A percentile compares a stretch with the other conserved stretches of the same genome.
Evolutionary conservation across 53 echinoderm and acorn worm genomes (phyloP).

Genomic region (Paracentrotus lividus): DNA sequence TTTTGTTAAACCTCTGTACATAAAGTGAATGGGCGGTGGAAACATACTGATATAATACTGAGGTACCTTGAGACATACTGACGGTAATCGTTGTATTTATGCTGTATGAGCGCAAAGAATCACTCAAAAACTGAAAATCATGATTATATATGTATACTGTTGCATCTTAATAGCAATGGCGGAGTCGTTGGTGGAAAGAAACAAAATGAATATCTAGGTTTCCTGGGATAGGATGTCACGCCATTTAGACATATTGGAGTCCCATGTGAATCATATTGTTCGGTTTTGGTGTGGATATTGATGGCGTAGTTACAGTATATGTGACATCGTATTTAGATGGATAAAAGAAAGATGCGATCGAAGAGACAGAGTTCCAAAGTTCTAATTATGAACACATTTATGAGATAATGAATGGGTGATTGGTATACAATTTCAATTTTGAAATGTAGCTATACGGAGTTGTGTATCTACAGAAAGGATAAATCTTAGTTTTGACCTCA

Average conservation of each 20-base stretch:
- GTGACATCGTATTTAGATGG: not conserved
- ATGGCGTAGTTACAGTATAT: not conserved
- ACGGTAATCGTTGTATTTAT: not conserved
- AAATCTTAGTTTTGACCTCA: not conserved
- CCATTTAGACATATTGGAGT: not conserved
- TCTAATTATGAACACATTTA: not conserved
- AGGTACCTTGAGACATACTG: not conserved
- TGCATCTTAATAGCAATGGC: not conserved
- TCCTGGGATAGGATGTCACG: not conserved
- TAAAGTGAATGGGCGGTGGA: too few species aligned
- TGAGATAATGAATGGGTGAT: not conserved
- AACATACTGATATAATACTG: too few species aligned
- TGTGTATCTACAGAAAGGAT: not conserved
- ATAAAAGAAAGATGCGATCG: not conserved
- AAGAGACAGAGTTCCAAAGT: not conserved
- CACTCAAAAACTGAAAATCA: not conserved
- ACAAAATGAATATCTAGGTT: slow-evolving; percentile 7
- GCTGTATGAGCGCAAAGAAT: not conserved
- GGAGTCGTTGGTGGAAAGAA: not conserved
- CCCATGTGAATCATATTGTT: not conserved
- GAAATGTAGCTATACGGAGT: not conserved
- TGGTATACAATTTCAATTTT: not conserved
- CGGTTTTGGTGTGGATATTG: not conserved
- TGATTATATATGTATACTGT: not conserved
- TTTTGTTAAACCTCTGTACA: too few species aligned